A percentile compares a stretch with the other conserved stretches of the same genome.
Conservation (phyloP, 53 echinoderm and acorn worm genomes). For the Echinarachnius parma region DNA sequence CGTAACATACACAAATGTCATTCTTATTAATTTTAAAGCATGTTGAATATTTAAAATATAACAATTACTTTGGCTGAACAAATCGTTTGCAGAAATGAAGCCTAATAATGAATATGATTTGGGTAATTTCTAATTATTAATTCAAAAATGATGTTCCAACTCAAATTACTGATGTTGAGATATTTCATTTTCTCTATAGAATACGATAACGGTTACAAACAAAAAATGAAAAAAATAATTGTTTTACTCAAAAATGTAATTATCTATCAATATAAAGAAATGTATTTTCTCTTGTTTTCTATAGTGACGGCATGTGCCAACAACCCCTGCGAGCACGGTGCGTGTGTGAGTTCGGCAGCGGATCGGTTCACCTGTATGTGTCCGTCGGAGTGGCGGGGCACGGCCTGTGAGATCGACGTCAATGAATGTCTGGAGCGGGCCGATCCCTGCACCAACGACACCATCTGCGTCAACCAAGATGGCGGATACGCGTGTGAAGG, state of each 20-base stretch:
- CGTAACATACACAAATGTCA: no score
- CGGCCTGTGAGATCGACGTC: constrained; percentile 52
- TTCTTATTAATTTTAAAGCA: no score
- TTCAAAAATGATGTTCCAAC: no score
- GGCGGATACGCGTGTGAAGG: constrained; percentile 50
- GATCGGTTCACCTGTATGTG: constrained; percentile 63
- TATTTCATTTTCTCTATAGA: no score
- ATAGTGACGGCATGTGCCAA: constrained; percentile 28
- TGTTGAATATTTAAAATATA: no score
- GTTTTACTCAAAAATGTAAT: not conserved
- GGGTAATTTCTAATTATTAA: no score
- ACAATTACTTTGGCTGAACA: no score
- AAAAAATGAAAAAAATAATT: no score
- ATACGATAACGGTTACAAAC: no score
- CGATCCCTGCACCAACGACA: constrained; percentile 22
- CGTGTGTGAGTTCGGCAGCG: constrained; percentile 45
- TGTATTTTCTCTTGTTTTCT: not conserved
- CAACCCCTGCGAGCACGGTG: constrained; percentile 46
- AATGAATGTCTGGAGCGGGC: constrained; percentile 38
- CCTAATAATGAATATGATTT: no score
- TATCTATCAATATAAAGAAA: not conserved
- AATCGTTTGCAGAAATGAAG: no score
- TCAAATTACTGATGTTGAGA: no score
- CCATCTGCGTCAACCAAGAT: constrained; percentile 34
- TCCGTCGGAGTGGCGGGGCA: constrained; percentile 45